Conservation (phyloP, 1,140 invertebrate species). For the Episyrphus balteatus region DNA sequence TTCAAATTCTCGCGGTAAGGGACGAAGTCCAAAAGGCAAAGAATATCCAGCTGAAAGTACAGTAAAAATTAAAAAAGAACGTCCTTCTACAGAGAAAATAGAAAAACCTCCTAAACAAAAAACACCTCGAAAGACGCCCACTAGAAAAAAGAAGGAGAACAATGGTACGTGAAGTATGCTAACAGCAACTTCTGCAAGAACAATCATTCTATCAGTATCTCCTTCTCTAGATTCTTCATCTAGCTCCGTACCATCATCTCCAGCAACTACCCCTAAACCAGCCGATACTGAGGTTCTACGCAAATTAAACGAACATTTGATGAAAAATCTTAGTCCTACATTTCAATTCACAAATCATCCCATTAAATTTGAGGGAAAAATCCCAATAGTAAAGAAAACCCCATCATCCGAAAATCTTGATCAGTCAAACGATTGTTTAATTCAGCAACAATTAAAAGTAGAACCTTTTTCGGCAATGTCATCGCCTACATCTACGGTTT, state of each 20-base stretch:
- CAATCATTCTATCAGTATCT: too few relatives aligned
- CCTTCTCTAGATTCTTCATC: not conserved
- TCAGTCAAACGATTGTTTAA: too few relatives aligned
- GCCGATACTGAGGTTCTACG: not conserved
- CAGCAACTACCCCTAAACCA: not conserved
- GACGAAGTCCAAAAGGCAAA: constrained; percentile 24
- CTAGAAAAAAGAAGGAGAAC: constrained; percentile 23
- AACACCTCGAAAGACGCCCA: constrained; percentile 27
- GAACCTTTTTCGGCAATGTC: too few relatives aligned
- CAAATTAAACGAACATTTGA: constrained; percentile 5
- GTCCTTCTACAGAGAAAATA: not conserved
- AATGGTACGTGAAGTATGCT: not conserved
- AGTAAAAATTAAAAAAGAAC: not conserved
- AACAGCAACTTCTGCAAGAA: constrained; percentile 2
- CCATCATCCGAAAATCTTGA: not conserved
- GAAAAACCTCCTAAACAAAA: not conserved
- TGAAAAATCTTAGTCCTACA: constrained; percentile 5
- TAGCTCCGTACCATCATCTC: not conserved
- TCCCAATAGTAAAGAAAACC: constrained; percentile 20
- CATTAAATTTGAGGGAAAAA: constrained; percentile 34
- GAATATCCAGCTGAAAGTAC: constrained; percentile 21
- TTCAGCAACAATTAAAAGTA: too few relatives aligned
- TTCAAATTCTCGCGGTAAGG: constrained; percentile 20
- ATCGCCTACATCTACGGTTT: too few relatives aligned
- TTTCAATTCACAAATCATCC: constrained; percentile 31